Evolutionary conservation across 2,113 vertebrate genomes (phyloP).

Genomic region (Aegithalos caudatus): DNA sequence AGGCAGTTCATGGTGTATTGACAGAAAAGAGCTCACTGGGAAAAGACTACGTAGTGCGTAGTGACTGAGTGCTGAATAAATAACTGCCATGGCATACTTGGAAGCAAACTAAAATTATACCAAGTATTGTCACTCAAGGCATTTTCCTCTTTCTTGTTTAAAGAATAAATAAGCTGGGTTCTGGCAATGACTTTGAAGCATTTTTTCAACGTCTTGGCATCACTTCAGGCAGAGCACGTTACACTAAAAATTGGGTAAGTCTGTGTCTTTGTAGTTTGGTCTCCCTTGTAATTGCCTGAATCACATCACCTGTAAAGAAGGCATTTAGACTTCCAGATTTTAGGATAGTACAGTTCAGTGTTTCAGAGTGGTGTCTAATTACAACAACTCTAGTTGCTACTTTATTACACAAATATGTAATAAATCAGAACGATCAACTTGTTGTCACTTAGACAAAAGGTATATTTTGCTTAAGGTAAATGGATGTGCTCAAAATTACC

Average conservation of each 20-base stretch:
- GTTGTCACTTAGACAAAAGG: not conserved
- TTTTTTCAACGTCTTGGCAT: constrained; percentile 96
- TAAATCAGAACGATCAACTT: not conserved
- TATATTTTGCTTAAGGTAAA: not conserved
- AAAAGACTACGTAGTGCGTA: not conserved
- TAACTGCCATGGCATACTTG: not conserved
- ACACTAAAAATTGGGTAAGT: constrained; percentile 90
- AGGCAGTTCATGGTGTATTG: not conserved
- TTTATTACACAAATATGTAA: not conserved
- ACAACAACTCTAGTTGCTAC: not conserved
- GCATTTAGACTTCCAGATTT: not conserved
- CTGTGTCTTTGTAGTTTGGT: not conserved
- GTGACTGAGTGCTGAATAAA: not conserved
- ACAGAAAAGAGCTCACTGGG: not conserved
- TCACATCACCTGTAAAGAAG: not conserved
- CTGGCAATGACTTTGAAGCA: constrained; percentile 96
- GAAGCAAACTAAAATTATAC: not conserved
- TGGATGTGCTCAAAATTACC: not conserved
- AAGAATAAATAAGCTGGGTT: constrained; percentile 94
- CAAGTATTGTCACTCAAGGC: not conserved
- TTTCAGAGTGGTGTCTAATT: not conserved
- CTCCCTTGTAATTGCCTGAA: not conserved
- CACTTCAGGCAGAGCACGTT: constrained; percentile 88
- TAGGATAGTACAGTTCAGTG: not conserved
- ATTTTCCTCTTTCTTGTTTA: constrained; percentile 22